Evolutionary conservation across 2,888 invertebrate species (phyloP).

Genomic region (Rhimphoctona megacephalus): DNA sequence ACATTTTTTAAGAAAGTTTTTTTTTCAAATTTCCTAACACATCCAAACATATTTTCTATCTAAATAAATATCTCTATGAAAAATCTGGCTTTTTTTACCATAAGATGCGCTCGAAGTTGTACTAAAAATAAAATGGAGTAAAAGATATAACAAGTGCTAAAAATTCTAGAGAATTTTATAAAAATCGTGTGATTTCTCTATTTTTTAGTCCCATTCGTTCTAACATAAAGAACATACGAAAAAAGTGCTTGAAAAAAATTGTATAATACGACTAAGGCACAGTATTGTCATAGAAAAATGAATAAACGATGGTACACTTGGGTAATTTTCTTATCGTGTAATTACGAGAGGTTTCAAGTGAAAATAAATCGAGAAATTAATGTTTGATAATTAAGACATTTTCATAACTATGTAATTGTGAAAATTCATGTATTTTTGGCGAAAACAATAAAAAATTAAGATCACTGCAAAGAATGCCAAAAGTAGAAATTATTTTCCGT

Average conservation of each 20-base stretch:
- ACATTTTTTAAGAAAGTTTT: not conserved
- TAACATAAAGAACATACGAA: not conserved
- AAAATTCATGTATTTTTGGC: conserved; percentile 3
- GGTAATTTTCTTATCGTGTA: not conserved
- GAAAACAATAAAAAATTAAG: conserved; percentile 1
- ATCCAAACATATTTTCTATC: not conserved
- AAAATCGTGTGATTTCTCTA: not conserved
- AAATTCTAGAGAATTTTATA: conserved; percentile 17
- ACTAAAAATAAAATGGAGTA: not conserved
- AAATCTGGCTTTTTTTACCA: not conserved
- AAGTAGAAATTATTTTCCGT: not conserved
- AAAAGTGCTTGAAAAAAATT: not conserved
- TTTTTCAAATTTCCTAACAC: not conserved
- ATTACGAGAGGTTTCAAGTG: not conserved
- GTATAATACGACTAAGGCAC: not conserved
- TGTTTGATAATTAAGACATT: not conserved
- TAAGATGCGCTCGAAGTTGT: not conserved
- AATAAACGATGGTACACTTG: not conserved
- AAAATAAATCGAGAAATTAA: not conserved
- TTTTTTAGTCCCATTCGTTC: not conserved
- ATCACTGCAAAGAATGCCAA: conserved; percentile 25
- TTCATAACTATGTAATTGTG: conserved; percentile 4
- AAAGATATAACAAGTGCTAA: not conserved
- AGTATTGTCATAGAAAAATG: not conserved
- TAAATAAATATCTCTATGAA: not conserved